Evolutionary conservation across 2,113 vertebrate species (phyloP).

Genomic region (Oreocharis arfaki): DNA sequence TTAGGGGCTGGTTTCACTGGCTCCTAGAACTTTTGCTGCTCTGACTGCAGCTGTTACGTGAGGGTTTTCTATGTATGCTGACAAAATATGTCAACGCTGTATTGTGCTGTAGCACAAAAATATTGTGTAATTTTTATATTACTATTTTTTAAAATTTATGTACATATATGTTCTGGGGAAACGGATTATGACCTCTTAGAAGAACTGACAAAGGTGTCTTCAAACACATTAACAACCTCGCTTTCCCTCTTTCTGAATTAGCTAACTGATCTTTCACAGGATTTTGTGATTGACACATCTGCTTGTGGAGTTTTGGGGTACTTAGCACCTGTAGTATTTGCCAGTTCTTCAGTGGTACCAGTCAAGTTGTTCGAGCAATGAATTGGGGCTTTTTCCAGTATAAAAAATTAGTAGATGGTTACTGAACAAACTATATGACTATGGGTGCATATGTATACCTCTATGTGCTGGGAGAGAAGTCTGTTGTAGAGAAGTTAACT

Average conservation of each 20-base stretch:
- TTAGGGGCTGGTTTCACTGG: neutral
- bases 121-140: neutral
- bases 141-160: neutral
- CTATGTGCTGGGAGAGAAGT: neutral
- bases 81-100: neutral
- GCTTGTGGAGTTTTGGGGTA: neutral
- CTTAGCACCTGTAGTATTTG: neutral
- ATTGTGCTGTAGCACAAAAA: neutral
- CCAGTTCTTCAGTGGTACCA: neutral
- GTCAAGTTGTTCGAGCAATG: neutral
- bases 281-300: neutral
- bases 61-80: neutral
- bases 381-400: neutral
- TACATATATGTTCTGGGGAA: neutral
- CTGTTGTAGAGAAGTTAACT: neutral
- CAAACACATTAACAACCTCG: neutral
- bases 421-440: neutral
- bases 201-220: neutral
- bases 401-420: neutral
- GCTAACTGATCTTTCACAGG: neutral
- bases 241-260: neutral
- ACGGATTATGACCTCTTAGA: neutral
- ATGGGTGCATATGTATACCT: neutral
- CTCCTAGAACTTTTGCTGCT: neutral
- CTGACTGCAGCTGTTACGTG: accelerated